Conservation (phyloP, 2,797 vertebrate genomes). For the Enteromius anoplus region DNA sequence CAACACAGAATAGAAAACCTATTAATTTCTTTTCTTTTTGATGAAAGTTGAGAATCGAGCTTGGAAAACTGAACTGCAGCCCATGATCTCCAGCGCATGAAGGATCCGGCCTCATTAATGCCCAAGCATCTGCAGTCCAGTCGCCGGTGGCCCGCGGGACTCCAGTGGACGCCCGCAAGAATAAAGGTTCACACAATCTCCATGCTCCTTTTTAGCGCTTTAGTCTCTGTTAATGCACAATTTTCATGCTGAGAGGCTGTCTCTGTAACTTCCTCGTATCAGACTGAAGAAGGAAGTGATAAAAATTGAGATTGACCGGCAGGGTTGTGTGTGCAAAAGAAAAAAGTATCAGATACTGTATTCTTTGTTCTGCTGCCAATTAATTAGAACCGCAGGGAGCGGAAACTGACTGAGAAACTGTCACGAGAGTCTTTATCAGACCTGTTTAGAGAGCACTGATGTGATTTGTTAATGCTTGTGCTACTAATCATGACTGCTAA, state of each 20-base stretch:
- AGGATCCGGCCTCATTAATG: slow-evolving; percentile 30
- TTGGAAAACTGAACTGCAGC: background rate
- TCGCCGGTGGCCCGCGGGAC: slow-evolving; percentile 3
- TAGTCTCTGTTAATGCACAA: slow-evolving; percentile 26
- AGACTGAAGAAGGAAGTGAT: background rate
- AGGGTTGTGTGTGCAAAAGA: slow-evolving; percentile 9
- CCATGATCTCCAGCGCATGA: background rate
- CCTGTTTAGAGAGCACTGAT: slow-evolving; percentile 37
- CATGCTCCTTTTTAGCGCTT: slow-evolving; percentile 1
- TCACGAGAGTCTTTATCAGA: slow-evolving; percentile 42
- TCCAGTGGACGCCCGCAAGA: background rate
- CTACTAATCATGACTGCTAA: slow-evolving; percentile 20
- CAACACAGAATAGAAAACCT: background rate
- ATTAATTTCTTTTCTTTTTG: background rate
- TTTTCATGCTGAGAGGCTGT: slow-evolving; percentile 17
- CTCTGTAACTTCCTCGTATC: slow-evolving; percentile 11
- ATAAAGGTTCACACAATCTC: slow-evolving; percentile 11
- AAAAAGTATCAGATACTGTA: slow-evolving; percentile 1
- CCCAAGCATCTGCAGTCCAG: slow-evolving; percentile 19
- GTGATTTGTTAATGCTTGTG: slow-evolving; percentile 2
- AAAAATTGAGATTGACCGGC: slow-evolving; percentile 1
- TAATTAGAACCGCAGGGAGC: slow-evolving; percentile 47
- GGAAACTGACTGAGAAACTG: slow-evolving; percentile 30
- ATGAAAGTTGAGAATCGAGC: slow-evolving; percentile 1
- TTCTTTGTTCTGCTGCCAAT: slow-evolving; percentile 31